Evolutionary conservation across 1,140 invertebrate genomes (phyloP), one percentile per base, ranked within the genome.

Genomic region (Leptinotarsa lineolata): DNA sequence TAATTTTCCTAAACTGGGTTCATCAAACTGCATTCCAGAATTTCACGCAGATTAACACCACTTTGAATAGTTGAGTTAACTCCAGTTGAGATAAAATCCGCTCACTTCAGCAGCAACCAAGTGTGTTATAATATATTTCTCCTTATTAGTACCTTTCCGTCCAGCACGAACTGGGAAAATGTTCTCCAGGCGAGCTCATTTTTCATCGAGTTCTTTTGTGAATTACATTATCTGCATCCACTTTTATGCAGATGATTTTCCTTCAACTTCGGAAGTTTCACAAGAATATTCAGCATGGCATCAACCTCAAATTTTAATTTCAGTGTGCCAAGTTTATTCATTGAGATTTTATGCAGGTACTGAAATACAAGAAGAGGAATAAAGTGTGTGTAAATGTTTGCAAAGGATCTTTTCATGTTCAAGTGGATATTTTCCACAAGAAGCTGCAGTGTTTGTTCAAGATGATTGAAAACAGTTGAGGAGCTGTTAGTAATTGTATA

Each of bases 231-330:
- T 54, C 48, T 54, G 48, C 48, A 54, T 54, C 15, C 48, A 54
- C 48, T 54, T 54, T 54, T 54, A 54, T 54, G 48, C 48, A 54
- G 48, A 54, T 54, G 48, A 54, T 54, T 54, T 54, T 54, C 48
- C 48, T 54, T 54, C n/a, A 54, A 54, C 48, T 54, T 18, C 48
- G 6, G 48, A 54, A 54, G 48, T 54, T 54, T 54, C 48, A 16
- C 48, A n/a, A 54, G 48, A 54, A 54, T 54, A 13, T 54, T 13
- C 48, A 54, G 6, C 48, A 54, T 54, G 48, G 48, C 48, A 13
- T 54, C 48, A 54, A 54, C 48, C 48, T n/a, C 48, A 54, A 54
- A 54, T 54, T 54, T 54, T 54, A n/a, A 54, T 54, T 54, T 16
- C 30, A 39, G 8, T 39, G 30, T 39, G 30, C 30, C 6, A 39